phyloP scores from a whole-genome alignment of 1,140 invertebrate species.

The Calosoma granatense region DNA sequence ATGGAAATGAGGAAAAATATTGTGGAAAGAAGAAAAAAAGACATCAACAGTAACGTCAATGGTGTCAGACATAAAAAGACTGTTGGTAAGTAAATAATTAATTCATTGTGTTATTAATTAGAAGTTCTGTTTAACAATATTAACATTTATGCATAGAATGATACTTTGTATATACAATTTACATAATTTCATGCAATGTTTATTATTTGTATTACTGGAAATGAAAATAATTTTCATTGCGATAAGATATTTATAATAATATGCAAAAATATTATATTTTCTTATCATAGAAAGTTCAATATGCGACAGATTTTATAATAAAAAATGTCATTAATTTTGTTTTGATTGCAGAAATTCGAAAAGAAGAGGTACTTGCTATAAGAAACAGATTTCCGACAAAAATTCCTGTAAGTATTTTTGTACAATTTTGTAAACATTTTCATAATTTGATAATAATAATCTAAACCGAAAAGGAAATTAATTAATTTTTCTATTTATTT shows the following conservation, averaged over 20 bases:
- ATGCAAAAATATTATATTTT: background rate
- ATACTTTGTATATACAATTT: too few relatives aligned
- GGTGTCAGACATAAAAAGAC: background rate
- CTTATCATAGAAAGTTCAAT: too few relatives aligned
- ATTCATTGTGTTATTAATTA: too few relatives aligned
- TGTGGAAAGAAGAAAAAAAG: background rate
- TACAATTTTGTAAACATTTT: slow-evolving; percentile 9
- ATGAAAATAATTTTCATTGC: slow-evolving; percentile 1
- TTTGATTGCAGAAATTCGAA: slow-evolving; percentile 40
- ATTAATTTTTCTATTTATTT: slow-evolving; percentile 18
- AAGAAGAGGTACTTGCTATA: slow-evolving; percentile 47
- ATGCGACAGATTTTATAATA: too few relatives aligned
- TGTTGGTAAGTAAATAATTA: background rate
- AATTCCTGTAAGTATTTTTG: slow-evolving; percentile 42
- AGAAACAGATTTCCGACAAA: slow-evolving; percentile 48
- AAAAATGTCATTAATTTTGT: too few relatives aligned
- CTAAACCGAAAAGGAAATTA: slow-evolving; percentile 7
- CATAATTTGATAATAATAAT: background rate
- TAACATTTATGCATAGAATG: too few relatives aligned
- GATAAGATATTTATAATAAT: background rate
- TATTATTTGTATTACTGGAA: too few relatives aligned
- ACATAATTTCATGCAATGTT: too few relatives aligned
- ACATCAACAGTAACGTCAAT: background rate
- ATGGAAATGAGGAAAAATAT: slow-evolving; percentile 1
- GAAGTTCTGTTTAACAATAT: too few relatives aligned